phyloP scores from a whole-genome alignment of 2,797 vertebrate species.

The Lophius americanus region DNA sequence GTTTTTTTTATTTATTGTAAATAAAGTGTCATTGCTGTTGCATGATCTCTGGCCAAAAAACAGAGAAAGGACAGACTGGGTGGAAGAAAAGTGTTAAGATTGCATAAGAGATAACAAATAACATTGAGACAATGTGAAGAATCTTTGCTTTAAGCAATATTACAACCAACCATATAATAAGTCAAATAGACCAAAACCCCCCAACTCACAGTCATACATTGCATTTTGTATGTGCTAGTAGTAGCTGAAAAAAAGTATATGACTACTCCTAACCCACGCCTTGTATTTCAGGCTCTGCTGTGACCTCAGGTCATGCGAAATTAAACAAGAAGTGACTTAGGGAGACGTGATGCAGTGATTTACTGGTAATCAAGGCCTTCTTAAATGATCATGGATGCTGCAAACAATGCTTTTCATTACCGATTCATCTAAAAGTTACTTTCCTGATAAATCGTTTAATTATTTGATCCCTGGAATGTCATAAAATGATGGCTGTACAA shows the following conservation, averaged over 20 bases:
- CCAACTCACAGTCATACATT: not conserved
- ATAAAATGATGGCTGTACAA: not conserved
- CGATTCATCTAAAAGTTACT: not conserved
- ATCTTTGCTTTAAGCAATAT: constrained; percentile 63
- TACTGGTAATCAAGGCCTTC: not conserved
- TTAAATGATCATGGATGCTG: constrained; percentile 2
- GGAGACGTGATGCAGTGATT: not conserved
- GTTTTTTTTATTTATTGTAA: no score
- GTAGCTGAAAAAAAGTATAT: not conserved
- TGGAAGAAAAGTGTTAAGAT: constrained; percentile 42
- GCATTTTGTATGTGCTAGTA: not conserved
- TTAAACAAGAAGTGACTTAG: not conserved
- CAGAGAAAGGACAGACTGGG: constrained; percentile 12
- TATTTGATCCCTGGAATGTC: not conserved
- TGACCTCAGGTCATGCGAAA: not conserved
- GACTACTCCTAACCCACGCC: not conserved
- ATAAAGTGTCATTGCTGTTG: no score
- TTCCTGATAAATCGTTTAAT: not conserved
- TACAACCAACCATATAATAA: constrained; percentile 51
- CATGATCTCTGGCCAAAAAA: no score
- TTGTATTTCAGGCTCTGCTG: constrained; percentile 5
- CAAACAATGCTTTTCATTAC: not conserved
- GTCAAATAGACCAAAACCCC: not conserved
- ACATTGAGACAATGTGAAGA: constrained; percentile 45
- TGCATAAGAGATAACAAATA: constrained; percentile 39